Percentiles rank a stretch among this genome's conserved stretches.
Conservation (phyloP, 2,888 invertebrate genomes). For the Drosophila niveifrons region DNA sequence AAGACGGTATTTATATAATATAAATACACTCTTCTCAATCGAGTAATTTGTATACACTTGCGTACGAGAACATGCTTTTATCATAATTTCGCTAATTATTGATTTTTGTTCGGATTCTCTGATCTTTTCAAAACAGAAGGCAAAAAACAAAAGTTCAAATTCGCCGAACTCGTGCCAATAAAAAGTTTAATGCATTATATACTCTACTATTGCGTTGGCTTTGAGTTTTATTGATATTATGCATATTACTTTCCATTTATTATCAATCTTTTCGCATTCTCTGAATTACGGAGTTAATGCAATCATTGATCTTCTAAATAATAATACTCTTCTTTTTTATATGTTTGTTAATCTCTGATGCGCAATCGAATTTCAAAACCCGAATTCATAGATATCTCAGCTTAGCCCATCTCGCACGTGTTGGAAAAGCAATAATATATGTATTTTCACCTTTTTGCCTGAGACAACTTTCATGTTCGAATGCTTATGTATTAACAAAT, state of each 20-base stretch:
- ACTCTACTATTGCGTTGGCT: too few species aligned
- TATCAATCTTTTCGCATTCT: not conserved
- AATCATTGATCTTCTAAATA: not conserved
- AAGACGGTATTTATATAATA: constrained; percentile 9
- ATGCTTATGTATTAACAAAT: not conserved
- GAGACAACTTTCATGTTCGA: constrained; percentile 1
- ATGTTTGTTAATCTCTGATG: not conserved
- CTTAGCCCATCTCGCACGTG: not conserved
- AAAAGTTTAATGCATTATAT: not conserved
- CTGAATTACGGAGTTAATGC: not conserved
- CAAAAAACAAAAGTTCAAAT: not conserved
- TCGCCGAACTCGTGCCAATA: constrained; percentile 1
- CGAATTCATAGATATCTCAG: not conserved
- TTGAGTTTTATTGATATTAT: not conserved
- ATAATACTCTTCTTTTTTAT: constrained; percentile 1
- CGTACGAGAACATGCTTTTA: not conserved
- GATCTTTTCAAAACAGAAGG: constrained; percentile 7
- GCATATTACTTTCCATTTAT: not conserved
- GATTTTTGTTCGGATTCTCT: not conserved
- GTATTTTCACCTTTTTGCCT: not conserved
- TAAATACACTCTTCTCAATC: constrained; percentile 1
- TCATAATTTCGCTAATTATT: constrained; percentile 13
- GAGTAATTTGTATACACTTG: not conserved
- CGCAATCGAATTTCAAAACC: not conserved
- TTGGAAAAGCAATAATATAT: not conserved